Percentiles rank a stretch among this genome's conserved stretches.
Conservation (phyloP, 2,113 vertebrate species). For the Chaenocephalus aceratus region DNA sequence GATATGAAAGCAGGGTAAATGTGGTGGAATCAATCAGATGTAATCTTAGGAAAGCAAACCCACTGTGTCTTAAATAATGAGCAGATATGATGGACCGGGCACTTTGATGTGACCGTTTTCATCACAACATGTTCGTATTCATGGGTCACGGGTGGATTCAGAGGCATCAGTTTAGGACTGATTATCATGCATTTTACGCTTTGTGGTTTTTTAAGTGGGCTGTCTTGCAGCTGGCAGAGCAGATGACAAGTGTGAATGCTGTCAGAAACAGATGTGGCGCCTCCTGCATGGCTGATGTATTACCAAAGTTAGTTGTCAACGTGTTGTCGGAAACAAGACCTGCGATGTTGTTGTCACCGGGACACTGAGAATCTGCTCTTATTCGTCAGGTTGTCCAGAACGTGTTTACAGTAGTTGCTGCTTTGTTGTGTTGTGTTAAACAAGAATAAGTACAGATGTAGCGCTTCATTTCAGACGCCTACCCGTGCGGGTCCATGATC, state of each 20-base stretch:
- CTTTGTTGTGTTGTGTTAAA: background rate
- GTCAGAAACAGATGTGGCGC: constrained; percentile 48
- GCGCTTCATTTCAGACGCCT: too few relatives aligned
- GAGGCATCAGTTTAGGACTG: background rate
- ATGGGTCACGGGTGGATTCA: constrained; percentile 43
- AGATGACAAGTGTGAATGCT: constrained; percentile 20
- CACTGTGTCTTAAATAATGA: background rate
- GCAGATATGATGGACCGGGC: background rate
- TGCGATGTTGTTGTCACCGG: background rate
- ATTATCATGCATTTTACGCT: constrained; percentile 34
- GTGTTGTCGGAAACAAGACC: background rate
- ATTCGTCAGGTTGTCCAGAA: constrained; percentile 10
- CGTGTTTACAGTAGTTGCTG: background rate
- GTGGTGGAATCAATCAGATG: background rate
- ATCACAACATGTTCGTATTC: constrained; percentile 1
- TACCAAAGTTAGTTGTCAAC: constrained; percentile 40
- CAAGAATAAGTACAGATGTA: background rate
- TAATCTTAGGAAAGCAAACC: background rate
- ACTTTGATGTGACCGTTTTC: constrained; percentile 5
- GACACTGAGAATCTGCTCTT: background rate
- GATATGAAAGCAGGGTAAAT: background rate
- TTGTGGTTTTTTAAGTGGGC: constrained; percentile 27
- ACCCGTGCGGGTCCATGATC: too few relatives aligned
- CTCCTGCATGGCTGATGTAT: constrained; percentile 27
- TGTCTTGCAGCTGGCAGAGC: constrained; percentile 51